Percentiles rank a stretch among this genome's conserved stretches.
These are phyloP conservation scores for Heliocidaris erythrogramma DNA, from an alignment of 35 echinoderm and acorn worm species.

Conservation along the genomic window DNA sequence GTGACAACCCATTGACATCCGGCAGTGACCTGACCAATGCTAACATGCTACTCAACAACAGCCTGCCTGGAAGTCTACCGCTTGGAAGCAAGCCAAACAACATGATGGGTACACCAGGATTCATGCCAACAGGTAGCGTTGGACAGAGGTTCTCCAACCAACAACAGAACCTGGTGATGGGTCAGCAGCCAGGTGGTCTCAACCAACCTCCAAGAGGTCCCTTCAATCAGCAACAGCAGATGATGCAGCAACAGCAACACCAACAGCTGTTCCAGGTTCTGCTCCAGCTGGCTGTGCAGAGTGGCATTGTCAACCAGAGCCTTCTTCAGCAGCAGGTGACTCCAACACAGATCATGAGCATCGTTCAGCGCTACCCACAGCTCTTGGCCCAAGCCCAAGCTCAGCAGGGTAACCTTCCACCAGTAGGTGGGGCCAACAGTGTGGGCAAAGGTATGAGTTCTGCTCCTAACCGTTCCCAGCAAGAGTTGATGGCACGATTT, in stretches of 20 bases:
- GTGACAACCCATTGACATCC: constrained; percentile 48
- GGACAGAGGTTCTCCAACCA: not conserved
- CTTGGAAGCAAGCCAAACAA: constrained; percentile 17
- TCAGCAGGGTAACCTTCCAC: constrained; percentile 54
- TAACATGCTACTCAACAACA: constrained; percentile 48
- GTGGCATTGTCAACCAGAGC: constrained; percentile 70
- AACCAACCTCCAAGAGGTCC: constrained; percentile 70
- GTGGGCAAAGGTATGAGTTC: constrained; percentile 35
- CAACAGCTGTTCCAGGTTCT: constrained; percentile 77
- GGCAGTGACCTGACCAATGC: constrained; percentile 49
- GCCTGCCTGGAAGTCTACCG: not conserved
- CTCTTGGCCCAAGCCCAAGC: constrained; percentile 71
- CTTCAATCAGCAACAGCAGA: constrained; percentile 69
- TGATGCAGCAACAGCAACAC: constrained; percentile 79
- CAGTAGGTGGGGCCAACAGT: constrained; percentile 9
- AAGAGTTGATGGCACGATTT: constrained; percentile 61
- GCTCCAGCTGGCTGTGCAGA: constrained; percentile 81
- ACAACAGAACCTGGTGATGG: constrained; percentile 19
- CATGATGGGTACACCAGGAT: constrained; percentile 24
- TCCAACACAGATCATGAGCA: constrained; percentile 69
- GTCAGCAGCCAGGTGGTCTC: constrained; percentile 43
- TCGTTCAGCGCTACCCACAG: constrained; percentile 52
- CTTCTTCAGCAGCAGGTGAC: constrained; percentile 72
- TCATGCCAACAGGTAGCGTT: not conserved
- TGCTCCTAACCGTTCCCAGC: constrained; percentile 36